Evolutionary conservation across 1,140 invertebrate genomes (phyloP), one percentile per base, ranked within the genome.

Genomic region (Archegozetes longisetosus): DNA sequence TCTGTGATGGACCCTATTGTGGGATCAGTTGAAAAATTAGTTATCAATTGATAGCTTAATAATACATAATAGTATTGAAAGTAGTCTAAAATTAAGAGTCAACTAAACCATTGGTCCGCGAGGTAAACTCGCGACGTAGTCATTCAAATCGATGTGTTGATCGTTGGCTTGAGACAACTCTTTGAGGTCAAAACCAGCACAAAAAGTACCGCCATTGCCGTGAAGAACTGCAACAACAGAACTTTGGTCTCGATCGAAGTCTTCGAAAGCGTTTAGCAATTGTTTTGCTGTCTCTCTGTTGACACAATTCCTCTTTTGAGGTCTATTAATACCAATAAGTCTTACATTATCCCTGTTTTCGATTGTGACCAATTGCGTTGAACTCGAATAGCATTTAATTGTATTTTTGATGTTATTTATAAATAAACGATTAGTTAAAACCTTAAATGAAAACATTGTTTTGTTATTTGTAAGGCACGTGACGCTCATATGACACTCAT

Each of bases 131-230:
- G 54, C 1, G n/a, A n/a, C n/a, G n/a, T n/a, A n/a, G n/a, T n/a
- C n/a, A n/a, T 56, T 46, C 48, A 53, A 50, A 22, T 49, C 48
- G 6, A 61, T 9, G 55, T 29, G 54, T 62, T 59, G 66, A 72
- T 70, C 70, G 72, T 75, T 40, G 68, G 70, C 46, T 69, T 71
- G 62, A 64, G 50, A 3, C 61, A 80, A 61, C 62, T 77, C 72
- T 23, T 69, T 66, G 50, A 80, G 66, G 73, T 94, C 89, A 71
- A 83, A 88, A 4, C 91, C 91, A 32, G 88, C 81, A 73, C 87
- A 93, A 72, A 95, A 94, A 64, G 83, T 86, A 3, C 89, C 89
- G 49, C 88, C 75, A 69, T 82, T 79, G 26, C 91, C 91, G 75
- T 91, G 81, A 2, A 95, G 74, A 13, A 95, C 80, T 20, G 82